A percentile compares a stretch with the other conserved stretches of the same genome.
Conservation (phyloP, 2,888 invertebrate genomes). For the Cataglyphis albicans region DNA sequence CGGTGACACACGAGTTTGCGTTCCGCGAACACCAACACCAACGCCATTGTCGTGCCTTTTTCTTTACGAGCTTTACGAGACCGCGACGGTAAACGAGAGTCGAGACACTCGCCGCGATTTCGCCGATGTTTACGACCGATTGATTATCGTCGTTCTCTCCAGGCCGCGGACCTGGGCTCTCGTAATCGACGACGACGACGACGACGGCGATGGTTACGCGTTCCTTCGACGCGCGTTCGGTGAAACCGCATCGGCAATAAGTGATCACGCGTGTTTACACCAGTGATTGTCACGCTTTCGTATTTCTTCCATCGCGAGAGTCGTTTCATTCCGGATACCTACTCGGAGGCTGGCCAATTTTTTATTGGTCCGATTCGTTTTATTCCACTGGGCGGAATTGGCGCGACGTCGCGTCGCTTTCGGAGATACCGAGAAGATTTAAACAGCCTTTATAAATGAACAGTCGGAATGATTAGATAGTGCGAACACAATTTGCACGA, state of each 20-base stretch:
- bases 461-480: not conserved
- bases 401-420: not conserved
- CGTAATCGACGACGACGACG: not conserved
- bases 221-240: constrained; percentile 12
- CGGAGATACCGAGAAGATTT: not conserved
- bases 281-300: constrained; percentile 24
- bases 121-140: constrained; percentile 47
- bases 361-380: no score
- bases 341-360: not conserved
- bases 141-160: constrained; percentile 22
- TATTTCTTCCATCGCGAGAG: not conserved
- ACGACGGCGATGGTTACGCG: not conserved
- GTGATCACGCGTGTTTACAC: not conserved
- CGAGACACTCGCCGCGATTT: constrained; percentile 28
- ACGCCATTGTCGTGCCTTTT: constrained; percentile 29
- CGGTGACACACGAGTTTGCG: constrained; percentile 11
- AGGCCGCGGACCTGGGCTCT: not conserved
- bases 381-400: no score
- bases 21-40: not conserved
- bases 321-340: not conserved
- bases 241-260: constrained; percentile 17
- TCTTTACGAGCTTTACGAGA: constrained; percentile 14
- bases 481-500: not conserved
- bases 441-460: not conserved
- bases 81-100: not conserved